Conservation (phyloP, 2,888 invertebrate species). For the Volucella inanis region DNA sequence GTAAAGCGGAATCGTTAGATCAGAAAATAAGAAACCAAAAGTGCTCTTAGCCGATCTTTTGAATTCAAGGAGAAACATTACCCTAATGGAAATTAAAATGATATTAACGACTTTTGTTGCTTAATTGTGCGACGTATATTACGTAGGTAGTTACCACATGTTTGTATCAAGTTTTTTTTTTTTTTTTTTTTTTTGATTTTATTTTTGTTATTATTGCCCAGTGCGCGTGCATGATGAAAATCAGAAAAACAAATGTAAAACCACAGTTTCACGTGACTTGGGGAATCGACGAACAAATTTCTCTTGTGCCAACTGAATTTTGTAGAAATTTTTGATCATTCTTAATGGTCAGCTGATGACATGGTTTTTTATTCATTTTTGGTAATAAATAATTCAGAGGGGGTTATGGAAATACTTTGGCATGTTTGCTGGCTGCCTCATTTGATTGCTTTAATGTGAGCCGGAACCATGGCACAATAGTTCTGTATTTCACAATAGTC, state of each 20-base stretch:
- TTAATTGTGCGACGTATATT: not conserved
- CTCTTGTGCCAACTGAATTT: too few species aligned
- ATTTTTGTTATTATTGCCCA: not conserved
- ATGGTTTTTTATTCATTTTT: too few species aligned
- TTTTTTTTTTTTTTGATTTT: not conserved
- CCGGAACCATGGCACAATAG: too few species aligned
- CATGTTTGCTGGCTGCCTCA: too few species aligned
- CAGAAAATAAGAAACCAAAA: constrained; percentile 1
- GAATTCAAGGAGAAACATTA: constrained; percentile 16
- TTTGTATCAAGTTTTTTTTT: not conserved
- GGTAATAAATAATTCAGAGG: too few species aligned
- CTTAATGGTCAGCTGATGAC: too few species aligned
- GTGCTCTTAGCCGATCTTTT: constrained; percentile 1
- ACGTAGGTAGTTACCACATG: too few species aligned
- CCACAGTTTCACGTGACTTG: constrained; percentile 34
- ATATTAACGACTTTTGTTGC: constrained; percentile 3
- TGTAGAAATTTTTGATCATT: too few species aligned
- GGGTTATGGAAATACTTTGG: too few species aligned
- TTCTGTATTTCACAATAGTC: too few species aligned
- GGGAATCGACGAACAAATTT: not conserved
- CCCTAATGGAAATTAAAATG: constrained; percentile 3
- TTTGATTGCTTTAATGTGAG: too few species aligned
- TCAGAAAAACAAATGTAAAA: constrained; percentile 8
- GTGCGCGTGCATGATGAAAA: not conserved
- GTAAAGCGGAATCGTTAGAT: constrained; percentile 8